Evolutionary conservation across 2,797 vertebrate species (phyloP).

Genomic region (Rhabdomys pumilio): DNA sequence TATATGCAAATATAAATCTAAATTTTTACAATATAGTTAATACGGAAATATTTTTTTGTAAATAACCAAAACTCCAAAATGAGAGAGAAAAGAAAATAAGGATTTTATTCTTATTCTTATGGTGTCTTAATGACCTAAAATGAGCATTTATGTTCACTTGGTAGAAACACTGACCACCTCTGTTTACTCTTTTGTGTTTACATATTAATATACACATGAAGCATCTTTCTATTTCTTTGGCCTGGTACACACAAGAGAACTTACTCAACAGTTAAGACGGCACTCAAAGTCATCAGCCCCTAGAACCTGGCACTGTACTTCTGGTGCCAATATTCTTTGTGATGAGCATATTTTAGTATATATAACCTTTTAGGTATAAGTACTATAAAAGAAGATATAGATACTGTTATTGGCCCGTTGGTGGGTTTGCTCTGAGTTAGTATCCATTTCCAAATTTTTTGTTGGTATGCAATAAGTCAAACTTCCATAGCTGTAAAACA

Average conservation of each 20-base stretch:
- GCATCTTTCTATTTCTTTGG: not conserved
- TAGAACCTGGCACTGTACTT: not conserved
- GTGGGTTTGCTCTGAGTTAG: not conserved
- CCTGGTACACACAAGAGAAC: not conserved
- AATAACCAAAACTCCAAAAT: not conserved
- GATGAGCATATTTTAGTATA: not conserved
- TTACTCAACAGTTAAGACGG: not conserved
- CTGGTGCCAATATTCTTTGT: not conserved
- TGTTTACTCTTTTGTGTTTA: not conserved
- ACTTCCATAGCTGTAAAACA: slow-evolving; percentile 21
- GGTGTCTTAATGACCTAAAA: not conserved
- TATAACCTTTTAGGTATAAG: not conserved
- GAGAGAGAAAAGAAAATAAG: not conserved
- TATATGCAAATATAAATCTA: not conserved
- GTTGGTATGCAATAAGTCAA: not conserved
- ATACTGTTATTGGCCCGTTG: not conserved
- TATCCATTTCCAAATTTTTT: not conserved
- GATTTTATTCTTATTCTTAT: not conserved
- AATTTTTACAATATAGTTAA: not conserved
- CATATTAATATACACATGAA: not conserved
- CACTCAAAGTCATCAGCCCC: not conserved
- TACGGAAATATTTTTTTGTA: not conserved
- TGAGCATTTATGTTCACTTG: not conserved
- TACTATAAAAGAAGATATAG: not conserved
- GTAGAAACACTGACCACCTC: not conserved